Percentiles rank a stretch among this genome's conserved stretches.
phyloP scores from a whole-genome alignment of 2,113 vertebrate species.

The Lophochroa leadbeateri region DNA sequence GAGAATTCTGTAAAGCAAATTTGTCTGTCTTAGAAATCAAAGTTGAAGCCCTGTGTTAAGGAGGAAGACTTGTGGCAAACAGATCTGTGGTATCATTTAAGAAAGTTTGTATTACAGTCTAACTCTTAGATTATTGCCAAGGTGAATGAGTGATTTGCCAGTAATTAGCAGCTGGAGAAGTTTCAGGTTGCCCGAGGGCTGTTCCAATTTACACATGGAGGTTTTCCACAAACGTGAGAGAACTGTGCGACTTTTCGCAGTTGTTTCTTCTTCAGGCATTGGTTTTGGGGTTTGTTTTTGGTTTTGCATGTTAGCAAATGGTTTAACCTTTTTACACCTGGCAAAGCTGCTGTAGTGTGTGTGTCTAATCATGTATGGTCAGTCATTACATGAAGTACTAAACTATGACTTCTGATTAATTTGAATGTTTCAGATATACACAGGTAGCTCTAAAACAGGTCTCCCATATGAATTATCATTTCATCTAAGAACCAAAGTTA shows the following conservation, averaged over 20 bases:
- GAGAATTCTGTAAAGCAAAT: not conserved
- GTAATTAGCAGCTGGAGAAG: not conserved
- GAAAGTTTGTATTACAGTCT: not conserved
- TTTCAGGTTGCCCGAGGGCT: not conserved
- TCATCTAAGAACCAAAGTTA: not conserved
- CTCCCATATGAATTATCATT: not conserved
- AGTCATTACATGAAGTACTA: not conserved
- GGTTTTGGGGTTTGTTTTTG: not conserved
- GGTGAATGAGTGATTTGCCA: not conserved
- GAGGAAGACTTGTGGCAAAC: not conserved
- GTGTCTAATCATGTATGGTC: not conserved
- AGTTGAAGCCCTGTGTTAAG: not conserved
- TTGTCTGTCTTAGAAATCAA: not conserved
- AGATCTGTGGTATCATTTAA: not conserved
- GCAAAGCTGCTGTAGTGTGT: not conserved
- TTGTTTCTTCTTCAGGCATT: not conserved
- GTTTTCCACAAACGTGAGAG: not conserved
- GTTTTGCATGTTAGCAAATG: not conserved
- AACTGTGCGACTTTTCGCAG: fast-evolving
- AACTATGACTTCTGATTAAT: not conserved
- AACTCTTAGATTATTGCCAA: not conserved
- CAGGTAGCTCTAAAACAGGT: not conserved
- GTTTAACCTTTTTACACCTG: not conserved
- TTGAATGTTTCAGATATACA: not conserved
- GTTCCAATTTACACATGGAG: not conserved